Base-by-base conservation (phyloP, 2,888 invertebrate species). In the Isotomurus palustris region DNA sequence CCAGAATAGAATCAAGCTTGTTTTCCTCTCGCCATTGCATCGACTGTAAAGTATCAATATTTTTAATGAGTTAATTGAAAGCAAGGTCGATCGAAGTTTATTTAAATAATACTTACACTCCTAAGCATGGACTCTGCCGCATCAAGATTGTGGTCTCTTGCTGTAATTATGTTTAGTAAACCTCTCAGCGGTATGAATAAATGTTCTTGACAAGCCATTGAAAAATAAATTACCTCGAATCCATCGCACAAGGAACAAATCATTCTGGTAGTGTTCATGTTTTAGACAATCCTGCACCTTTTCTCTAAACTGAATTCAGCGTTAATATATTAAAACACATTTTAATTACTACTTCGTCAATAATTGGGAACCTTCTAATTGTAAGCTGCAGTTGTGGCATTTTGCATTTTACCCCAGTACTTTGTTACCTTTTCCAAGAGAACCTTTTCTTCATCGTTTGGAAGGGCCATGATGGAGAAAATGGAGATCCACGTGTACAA, bases 21-120 rank as follows among this genome's bases (percentile, higher is more conserved):
- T 58, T 62, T 35, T 58, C 49, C n/a, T 44, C 29, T 35, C 62
- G 28, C 62, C 62, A 62, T 40, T 53, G 28, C 24, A 43, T 49
- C 19, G 55, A 54, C 58, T 62, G 32, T 40, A 10, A 32, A 32
- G 12, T 10, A 40, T 40, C 17, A n/a, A n/a, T 40, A 10, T 40
- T n/a, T 6, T 32, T 32, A 32, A 10, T 32, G n/a, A n/a, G n/a
- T n/a, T n/a, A n/a, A n/a, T n/a, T n/a, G n/a, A n/a, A n/a, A n/a
- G n/a, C n/a, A n/a, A 12, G 12, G 8, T 10, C 32, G 8, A 8
- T 32, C 14, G 12, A 32, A 32, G 8, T 10, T 32, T 32, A 32
- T 10, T 10, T 32, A 32, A 12, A 10, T 10, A 12, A 32, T 12
- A 32, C 32, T 32, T 32, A 32, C 32, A 32, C 8, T 32, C 14